These are phyloP conservation scores for Rhagophthalmus giganteus DNA, from an alignment of 2,888 invertebrate genomes.

Conservation along the genomic window DNA sequence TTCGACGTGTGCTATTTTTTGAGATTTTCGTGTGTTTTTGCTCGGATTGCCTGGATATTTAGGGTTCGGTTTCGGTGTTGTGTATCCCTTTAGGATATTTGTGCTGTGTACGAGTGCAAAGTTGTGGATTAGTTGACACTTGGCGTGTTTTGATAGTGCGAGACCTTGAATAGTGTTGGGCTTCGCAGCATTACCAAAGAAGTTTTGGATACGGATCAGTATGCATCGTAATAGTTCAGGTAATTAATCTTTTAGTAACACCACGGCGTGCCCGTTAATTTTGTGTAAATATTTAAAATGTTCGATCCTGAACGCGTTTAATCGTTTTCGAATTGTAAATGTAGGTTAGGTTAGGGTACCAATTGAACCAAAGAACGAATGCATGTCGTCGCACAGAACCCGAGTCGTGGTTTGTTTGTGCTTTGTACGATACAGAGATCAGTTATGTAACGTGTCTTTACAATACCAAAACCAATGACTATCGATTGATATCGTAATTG, in stretches of 20 bases:
- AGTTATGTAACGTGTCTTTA: too few species aligned
- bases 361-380: not conserved
- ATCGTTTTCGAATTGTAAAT: slow-evolving; percentile 2
- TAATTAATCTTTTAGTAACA: slow-evolving; percentile 31
- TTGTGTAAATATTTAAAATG: not conserved
- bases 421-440: too few species aligned
- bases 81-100: slow-evolving; percentile 34
- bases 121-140: slow-evolving; percentile 40
- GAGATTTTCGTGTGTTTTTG: slow-evolving; percentile 47
- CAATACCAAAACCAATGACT: too few species aligned
- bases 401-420: too few species aligned
- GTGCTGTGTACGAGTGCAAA: slow-evolving; percentile 40
- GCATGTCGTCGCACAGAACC: too few species aligned
- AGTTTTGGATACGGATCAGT: slow-evolving; percentile 50
- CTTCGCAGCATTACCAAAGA: slow-evolving; percentile 44
- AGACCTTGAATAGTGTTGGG: slow-evolving; percentile 56
- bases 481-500: too few species aligned
- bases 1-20: slow-evolving; percentile 55
- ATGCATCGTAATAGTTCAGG: slow-evolving; percentile 50
- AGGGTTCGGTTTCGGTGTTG: slow-evolving; percentile 37
- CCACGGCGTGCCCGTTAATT: not conserved
- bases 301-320: not conserved
- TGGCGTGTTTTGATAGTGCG: slow-evolving; percentile 50
- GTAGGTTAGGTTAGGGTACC: slow-evolving; percentile 27
- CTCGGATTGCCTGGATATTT: slow-evolving; percentile 37